A percentile compares a stretch with the other conserved stretches of the same genome.
These are phyloP conservation scores for Drosophila percnosoma DNA, from an alignment of 2,888 invertebrate species.

Conservation along the genomic window DNA sequence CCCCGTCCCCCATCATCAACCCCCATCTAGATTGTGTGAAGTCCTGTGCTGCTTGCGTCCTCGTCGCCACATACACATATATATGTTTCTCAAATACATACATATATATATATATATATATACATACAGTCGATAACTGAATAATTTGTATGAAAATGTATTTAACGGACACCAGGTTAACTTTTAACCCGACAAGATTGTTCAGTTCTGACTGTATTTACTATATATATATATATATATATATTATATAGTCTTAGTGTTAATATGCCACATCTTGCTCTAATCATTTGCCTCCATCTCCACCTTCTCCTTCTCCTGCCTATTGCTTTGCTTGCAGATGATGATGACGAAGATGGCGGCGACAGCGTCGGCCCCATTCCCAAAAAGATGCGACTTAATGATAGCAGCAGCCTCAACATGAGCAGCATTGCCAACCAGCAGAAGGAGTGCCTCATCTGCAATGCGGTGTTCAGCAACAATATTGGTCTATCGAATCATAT, in stretches of 20 bases:
- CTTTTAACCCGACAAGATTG: no score
- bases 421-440: constrained; percentile 61
- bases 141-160: neutral
- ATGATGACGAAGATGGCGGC: constrained; percentile 78
- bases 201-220: neutral
- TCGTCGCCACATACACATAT: neutral
- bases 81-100: neutral
- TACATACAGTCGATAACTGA: constrained; percentile 3
- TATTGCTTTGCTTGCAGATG: constrained; percentile 55
- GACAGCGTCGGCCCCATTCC: constrained; percentile 50
- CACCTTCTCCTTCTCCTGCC: neutral
- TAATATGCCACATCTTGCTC: neutral
- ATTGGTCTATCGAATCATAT: constrained; percentile 84
- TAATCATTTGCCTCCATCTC: neutral
- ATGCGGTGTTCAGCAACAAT: constrained; percentile 83
- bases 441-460: constrained; percentile 83
- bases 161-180: no score
- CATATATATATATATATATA: neutral
- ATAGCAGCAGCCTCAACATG: constrained; percentile 41
- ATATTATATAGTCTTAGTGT: neutral
- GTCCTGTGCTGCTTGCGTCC: constrained; percentile 17
- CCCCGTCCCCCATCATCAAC: neutral
- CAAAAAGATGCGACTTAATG: constrained; percentile 80
- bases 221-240: neutral
- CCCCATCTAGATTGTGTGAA: neutral